phyloP scores from a whole-genome alignment of 2,113 vertebrate species.

The Orientallactaga bullata region DNA sequence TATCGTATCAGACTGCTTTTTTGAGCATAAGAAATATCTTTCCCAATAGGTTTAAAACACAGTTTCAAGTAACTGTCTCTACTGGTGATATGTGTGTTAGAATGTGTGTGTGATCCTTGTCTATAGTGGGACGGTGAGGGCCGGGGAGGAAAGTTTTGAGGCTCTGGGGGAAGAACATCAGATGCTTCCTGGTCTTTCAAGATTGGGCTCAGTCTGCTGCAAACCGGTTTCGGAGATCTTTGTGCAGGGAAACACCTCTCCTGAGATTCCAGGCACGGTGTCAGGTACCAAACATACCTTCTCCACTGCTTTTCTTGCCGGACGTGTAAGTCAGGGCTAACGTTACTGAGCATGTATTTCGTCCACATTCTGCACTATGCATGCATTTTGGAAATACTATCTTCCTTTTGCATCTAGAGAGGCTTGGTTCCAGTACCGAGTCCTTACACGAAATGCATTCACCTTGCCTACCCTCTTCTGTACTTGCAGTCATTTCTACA shows the following conservation, averaged over 20 bases:
- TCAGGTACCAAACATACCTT: no score
- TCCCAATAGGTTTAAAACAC: neutral
- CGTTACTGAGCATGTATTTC: neutral
- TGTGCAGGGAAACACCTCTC: fast-evolving
- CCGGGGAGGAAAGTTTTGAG: neutral
- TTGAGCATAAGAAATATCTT: conserved; percentile 72
- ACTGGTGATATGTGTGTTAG: fast-evolving
- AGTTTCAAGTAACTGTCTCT: neutral
- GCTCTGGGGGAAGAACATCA: neutral
- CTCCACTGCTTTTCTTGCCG: neutral
- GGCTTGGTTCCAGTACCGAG: neutral
- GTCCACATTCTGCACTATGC: neutral
- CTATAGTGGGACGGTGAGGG: neutral
- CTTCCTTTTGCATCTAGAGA: neutral
- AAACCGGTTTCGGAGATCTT: neutral
- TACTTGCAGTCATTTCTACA: neutral
- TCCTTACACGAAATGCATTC: neutral
- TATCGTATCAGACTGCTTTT: conserved; percentile 53
- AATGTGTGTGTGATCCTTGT: neutral
- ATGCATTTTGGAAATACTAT: neutral
- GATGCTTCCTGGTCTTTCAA: neutral
- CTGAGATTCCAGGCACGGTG: fast-evolving
- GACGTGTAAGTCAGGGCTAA: neutral
- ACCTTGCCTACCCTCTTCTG: neutral
- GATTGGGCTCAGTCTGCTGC: neutral